phyloP scores from a whole-genome alignment of 2,888 invertebrate species.

The Eristalis pertinax region DNA sequence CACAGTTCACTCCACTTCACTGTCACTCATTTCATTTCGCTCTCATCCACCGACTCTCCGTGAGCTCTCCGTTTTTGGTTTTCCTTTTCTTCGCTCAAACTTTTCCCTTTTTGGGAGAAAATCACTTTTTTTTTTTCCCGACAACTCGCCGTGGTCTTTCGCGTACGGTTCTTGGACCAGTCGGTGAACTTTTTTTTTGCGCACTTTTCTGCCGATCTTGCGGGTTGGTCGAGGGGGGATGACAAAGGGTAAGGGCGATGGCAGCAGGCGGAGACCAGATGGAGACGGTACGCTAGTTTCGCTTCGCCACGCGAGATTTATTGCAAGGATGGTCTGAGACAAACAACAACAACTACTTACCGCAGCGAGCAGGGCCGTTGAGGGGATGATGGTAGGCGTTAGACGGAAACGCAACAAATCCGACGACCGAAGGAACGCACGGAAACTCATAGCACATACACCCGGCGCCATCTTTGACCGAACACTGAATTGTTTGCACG shows the following conservation, averaged over 20 bases:
- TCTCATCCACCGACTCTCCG: slow-evolving; percentile 1
- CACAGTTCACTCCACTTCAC: background rate
- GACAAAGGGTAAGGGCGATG: background rate
- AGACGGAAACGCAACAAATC: slow-evolving; percentile 83
- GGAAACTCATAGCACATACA: slow-evolving; percentile 84
- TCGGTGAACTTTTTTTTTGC: background rate
- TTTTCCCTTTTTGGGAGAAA: slow-evolving; percentile 14
- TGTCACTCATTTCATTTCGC: slow-evolving; percentile 1
- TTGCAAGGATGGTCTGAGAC: background rate
- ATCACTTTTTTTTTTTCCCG: slow-evolving; percentile 22
- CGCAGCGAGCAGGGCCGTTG: slow-evolving; percentile 43
- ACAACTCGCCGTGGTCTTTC: slow-evolving; percentile 11
- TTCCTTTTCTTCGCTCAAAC: slow-evolving; percentile 7
- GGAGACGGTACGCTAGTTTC: background rate
- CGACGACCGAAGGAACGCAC: slow-evolving; percentile 83
- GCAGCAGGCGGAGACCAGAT: background rate
- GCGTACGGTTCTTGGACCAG: slow-evolving; percentile 24
- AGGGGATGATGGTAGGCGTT: slow-evolving; percentile 74
- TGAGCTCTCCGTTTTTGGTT: slow-evolving; percentile 18
- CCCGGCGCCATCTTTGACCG: slow-evolving; percentile 84
- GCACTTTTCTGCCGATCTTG: background rate
- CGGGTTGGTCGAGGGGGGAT: background rate
- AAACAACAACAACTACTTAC: slow-evolving; percentile 56
- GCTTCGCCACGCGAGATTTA: slow-evolving; percentile 1
- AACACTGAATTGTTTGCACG: slow-evolving; percentile 60